These are phyloP conservation scores for Sphaeramia orbicularis DNA, from an alignment of 2,797 vertebrate genomes.

Conservation along the genomic window DNA sequence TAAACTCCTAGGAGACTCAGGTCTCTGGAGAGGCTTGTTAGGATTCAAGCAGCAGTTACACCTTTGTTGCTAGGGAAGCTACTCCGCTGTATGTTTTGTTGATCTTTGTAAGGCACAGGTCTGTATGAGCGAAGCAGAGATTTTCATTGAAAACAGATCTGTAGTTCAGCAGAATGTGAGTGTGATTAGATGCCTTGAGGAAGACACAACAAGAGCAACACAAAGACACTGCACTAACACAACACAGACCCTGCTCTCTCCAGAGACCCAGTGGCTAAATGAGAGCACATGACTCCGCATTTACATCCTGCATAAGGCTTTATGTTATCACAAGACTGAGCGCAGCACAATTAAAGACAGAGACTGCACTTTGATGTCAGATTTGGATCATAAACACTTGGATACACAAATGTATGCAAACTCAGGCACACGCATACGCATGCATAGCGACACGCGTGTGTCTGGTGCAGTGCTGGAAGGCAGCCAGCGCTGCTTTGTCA, in stretches of 20 bases:
- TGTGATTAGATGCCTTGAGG: constrained; percentile 56
- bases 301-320: constrained; percentile 46
- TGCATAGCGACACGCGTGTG: constrained; percentile 53
- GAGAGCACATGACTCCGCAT: constrained; percentile 63
- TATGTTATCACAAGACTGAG: constrained; percentile 48
- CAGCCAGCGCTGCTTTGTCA: constrained; percentile 72
- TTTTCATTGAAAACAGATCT: constrained; percentile 39
- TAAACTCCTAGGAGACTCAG: constrained; percentile 71
- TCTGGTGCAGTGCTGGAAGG: constrained; percentile 75
- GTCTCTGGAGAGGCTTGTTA: constrained; percentile 70
- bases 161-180: constrained; percentile 29
- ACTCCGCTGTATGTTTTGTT: constrained; percentile 37
- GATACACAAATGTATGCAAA: constrained; percentile 33
- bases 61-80: constrained; percentile 74
- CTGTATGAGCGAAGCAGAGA: constrained; percentile 24
- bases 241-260: constrained; percentile 50
- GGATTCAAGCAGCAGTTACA: constrained; percentile 71
- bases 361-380: constrained; percentile 43
- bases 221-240: constrained; percentile 65
- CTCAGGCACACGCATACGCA: constrained; percentile 36
- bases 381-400: constrained; percentile 42
- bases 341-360: constrained; percentile 55
- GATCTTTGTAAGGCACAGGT: constrained; percentile 31
- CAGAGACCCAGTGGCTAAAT: constrained; percentile 54
- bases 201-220: constrained; percentile 62